Base-by-base conservation (phyloP, 2,888 invertebrate species). In the Lepidocyrtinus sp. region DNA sequence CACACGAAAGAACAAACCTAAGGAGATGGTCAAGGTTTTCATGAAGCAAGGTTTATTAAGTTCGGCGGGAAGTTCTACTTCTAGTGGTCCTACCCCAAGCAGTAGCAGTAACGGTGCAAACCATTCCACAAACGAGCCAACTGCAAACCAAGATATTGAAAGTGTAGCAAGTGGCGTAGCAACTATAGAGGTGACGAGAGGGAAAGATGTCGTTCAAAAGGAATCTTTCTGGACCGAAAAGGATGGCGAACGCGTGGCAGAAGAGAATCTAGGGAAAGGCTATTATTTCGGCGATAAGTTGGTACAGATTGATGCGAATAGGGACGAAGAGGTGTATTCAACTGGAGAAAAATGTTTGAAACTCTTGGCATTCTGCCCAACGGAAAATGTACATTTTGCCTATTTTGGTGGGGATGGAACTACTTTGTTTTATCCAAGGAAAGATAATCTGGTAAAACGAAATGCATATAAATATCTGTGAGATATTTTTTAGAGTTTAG, bases 311-410 rank as follows among this genome's bases (percentile, higher is more conserved):
- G 79, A 80, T 79, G 86, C n/a, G 82, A 84, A 64, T 21, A 75
- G 25, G 81, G 79, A 68, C 12, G 75, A 75, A 3, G 79, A 71
- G 3, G 61, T 36, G 1, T 84, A 82, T 61, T 0, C 55, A 5
- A 82, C 81, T 65, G 85, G 85, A 9, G 81, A 73, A 22, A 83
- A 84, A 46, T 85, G 85, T 59, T 72, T 86, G 21, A 79, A 83
- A 72, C 17, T 86, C 5, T 24, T 86, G n/a, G 76, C 81, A 22
- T 85, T 86, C 72, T 84, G 84, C 45, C 84, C 85, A 1, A 69
- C 27, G 19, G 80, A 82, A 69, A 83, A 81, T 17, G 78, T 86
- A 24, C 61, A 64, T 7, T 83, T 84, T 2, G 65, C 62, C 5
- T 83, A 74, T 55, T 75, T 79, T 45, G 0, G 55, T 19, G 85